Evolutionary conservation across 2,797 vertebrate genomes (phyloP).

Genomic region (Myotis daubentonii): DNA sequence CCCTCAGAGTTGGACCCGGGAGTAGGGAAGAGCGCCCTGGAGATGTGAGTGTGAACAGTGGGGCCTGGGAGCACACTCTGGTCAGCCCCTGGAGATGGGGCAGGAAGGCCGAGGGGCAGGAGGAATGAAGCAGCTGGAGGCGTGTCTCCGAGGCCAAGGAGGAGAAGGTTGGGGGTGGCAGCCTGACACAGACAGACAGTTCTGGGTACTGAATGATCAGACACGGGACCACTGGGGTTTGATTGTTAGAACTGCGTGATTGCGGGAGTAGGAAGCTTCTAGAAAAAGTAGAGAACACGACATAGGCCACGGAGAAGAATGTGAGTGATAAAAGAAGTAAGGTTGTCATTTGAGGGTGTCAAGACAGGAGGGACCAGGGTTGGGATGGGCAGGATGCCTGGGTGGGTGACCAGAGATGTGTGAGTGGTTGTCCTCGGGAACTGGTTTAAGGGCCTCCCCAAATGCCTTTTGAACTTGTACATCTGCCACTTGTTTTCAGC

Average conservation of each 20-base stretch:
- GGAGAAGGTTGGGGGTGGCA: background rate
- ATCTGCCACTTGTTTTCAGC: background rate
- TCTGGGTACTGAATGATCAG: background rate
- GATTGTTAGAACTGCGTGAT: background rate
- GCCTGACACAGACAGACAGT: background rate
- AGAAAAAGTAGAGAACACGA: background rate
- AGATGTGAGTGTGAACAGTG: background rate
- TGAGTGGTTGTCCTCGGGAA: background rate
- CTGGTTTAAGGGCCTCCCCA: background rate
- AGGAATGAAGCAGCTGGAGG: background rate
- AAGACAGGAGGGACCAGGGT: background rate
- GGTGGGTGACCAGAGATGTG: background rate
- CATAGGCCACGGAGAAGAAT: background rate
- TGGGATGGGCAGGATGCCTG: background rate
- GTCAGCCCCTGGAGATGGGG: background rate
- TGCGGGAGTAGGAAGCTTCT: background rate
- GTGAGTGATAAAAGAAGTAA: background rate
- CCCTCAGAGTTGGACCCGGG: background rate
- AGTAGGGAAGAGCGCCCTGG: background rate
- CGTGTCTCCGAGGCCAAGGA: background rate
- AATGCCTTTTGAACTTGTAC: background rate
- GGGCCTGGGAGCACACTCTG: rapidly evolving
- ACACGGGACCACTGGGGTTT: background rate
- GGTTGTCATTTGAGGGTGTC: background rate
- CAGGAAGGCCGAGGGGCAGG: no score